phyloP scores from a whole-genome alignment of 2,113 vertebrate genomes.

The Chaetura pelagica region DNA sequence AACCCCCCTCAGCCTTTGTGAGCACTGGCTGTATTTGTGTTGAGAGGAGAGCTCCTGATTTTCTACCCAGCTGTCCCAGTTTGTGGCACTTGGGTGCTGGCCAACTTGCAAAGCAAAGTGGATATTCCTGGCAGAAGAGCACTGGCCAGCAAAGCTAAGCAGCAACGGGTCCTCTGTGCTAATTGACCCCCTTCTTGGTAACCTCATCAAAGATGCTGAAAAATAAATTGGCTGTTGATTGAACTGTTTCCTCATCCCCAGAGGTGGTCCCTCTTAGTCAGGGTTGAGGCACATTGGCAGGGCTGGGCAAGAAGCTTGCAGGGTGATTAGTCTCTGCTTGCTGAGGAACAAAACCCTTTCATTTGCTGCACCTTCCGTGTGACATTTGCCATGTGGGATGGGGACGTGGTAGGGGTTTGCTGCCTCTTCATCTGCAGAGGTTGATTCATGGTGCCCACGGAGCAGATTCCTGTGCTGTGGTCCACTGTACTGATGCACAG shows the following conservation, averaged over 20 bases:
- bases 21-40: accelerated
- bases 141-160: neutral
- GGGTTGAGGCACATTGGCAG: neutral
- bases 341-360: neutral
- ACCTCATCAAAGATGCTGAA: constrained; percentile 1
- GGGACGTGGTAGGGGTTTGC: accelerated
- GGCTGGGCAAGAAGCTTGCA: neutral
- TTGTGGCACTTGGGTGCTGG: constrained; percentile 21
- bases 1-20: neutral
- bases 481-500: accelerated
- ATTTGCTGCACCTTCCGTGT: accelerated
- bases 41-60: neutral
- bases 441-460: accelerated
- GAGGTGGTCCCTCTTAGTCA: constrained; percentile 15
- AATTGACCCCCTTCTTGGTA: constrained; percentile 60
- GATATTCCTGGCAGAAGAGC: constrained; percentile 26
- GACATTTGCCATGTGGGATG: neutral
- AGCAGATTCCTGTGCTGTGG: neutral
- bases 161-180: neutral
- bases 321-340: neutral
- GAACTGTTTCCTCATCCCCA: constrained; percentile 8
- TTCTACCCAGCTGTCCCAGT: neutral
- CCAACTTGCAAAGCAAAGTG: constrained; percentile 26
- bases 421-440: accelerated
- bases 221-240: constrained; percentile 40